Base-by-base conservation (phyloP, 2,797 vertebrate genomes). In the Micromesistius poutassou region DNA sequence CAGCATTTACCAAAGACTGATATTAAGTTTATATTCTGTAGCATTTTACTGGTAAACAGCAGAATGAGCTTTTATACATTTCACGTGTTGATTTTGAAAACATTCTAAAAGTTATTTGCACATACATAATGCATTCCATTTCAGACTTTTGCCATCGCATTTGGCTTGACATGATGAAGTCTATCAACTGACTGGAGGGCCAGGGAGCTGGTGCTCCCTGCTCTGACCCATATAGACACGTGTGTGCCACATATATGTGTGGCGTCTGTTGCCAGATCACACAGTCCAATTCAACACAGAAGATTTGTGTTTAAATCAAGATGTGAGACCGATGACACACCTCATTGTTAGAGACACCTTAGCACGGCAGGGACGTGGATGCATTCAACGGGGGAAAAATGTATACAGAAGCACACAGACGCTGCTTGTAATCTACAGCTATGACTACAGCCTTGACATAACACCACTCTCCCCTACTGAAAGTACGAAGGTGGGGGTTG, bases 241-340 rank as follows among this genome's bases (percentile, higher is more conserved):
- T 9, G 36, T 36, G 36, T 36, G 36, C 36, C 36, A 36, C 36
- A 36, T 8, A 36, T 36, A 36, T 36, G 6, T 38, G 9, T 38
- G 31, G 31, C 12, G 68, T 8, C 40, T 42, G 68, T n/a, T 38
- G 28, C 66, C 28, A 19, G 28, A 42, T 46, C 38, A 28, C 22
- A 4, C 19, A 42, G 28, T 71, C 19, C 22, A 25, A 46, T 30
- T 28, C 38, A 70, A 76, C 42, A 46, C 75, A 71, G 30, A 38
- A 31, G 5, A 16, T 55, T 36, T 5, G 25, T 70, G 13, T 70
- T 19, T 8, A 22, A 28, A 30, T 25, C 9, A 19, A 28, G 30
- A 80, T 82, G 78, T 78, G 74, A 71, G 76, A 42, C 71, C 31
- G 14, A 28, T 82, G 74, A 84, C 80, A 72, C 50, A n/a, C 50